Conservation (phyloP, 2,888 invertebrate species). For the Dicranocentrus wangi region DNA sequence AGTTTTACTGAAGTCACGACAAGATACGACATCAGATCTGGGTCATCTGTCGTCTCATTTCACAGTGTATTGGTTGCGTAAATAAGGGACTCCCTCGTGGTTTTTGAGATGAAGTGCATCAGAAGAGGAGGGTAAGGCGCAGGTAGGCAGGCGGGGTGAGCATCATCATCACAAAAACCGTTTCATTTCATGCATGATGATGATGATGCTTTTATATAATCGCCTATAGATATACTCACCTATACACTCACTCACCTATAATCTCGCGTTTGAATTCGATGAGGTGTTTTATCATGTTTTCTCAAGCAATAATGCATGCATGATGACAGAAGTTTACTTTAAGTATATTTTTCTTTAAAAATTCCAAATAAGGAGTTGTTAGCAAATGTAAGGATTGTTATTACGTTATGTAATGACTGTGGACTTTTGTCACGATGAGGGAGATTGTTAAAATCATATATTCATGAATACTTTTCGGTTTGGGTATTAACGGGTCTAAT, state of each 20-base stretch:
- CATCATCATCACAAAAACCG: background rate
- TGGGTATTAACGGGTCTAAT: no score
- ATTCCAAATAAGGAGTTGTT: slow-evolving; percentile 1
- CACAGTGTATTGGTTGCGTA: slow-evolving; percentile 44
- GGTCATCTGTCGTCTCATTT: slow-evolving; percentile 42
- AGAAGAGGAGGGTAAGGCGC: background rate
- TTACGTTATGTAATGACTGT: background rate
- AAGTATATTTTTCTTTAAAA: background rate
- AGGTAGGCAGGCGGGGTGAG: background rate
- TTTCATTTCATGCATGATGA: slow-evolving; percentile 29
- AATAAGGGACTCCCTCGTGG: slow-evolving; percentile 21
- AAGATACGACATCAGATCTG: slow-evolving; percentile 64
- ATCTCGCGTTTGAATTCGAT: background rate
- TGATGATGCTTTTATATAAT: background rate
- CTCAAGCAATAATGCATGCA: background rate
- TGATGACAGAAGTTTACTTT: background rate
- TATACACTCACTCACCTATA: no score
- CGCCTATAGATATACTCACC: no score
- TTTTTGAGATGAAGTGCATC: background rate
- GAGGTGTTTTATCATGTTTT: slow-evolving; percentile 4
- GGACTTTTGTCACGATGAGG: slow-evolving; percentile 14
- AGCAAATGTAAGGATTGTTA: background rate
- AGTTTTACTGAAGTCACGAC: slow-evolving; percentile 62
- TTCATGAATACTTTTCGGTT: background rate
- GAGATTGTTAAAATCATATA: background rate